Percentiles rank a stretch among this genome's conserved stretches.
Conservation (phyloP, 2,797 vertebrate genomes). For the Diglossa cyanea region DNA sequence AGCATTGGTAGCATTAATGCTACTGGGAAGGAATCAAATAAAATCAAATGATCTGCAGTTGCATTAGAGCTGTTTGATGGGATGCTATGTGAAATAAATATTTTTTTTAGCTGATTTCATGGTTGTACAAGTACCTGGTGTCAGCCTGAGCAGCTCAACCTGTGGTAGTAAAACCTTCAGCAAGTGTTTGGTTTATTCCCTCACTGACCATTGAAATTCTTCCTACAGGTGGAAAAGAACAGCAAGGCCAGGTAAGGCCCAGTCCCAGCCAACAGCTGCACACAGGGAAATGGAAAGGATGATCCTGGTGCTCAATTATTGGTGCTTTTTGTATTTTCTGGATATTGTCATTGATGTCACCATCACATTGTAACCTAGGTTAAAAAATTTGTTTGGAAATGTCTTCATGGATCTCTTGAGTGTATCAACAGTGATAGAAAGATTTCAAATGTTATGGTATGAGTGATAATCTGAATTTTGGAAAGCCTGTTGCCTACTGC, state of each 20-base stretch:
- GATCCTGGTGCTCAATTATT: background rate
- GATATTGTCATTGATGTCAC: background rate
- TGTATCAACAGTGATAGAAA: background rate
- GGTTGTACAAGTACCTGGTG: background rate
- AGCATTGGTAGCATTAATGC: background rate
- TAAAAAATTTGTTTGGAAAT: background rate
- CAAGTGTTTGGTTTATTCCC: background rate
- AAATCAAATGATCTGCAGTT: background rate
- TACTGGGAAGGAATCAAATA: slow-evolving; percentile 24
- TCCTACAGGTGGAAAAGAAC: slow-evolving; percentile 3
- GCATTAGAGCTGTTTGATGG: background rate
- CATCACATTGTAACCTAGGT: background rate
- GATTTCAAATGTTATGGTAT: background rate
- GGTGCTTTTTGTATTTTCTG: background rate
- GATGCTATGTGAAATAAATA: background rate
- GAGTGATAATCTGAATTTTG: background rate
- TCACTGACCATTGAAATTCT: slow-evolving; percentile 5
- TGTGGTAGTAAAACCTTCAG: background rate
- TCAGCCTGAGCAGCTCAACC: background rate
- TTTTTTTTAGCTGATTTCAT: slow-evolving; percentile 1
- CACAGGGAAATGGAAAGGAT: background rate
- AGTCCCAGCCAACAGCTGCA: background rate
- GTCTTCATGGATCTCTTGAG: background rate
- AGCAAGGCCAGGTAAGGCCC: slow-evolving; percentile 21
- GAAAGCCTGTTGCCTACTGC: background rate